These are phyloP conservation scores for Solen grandis DNA, from an alignment of 1,140 invertebrate species.

Conservation along the genomic window DNA sequence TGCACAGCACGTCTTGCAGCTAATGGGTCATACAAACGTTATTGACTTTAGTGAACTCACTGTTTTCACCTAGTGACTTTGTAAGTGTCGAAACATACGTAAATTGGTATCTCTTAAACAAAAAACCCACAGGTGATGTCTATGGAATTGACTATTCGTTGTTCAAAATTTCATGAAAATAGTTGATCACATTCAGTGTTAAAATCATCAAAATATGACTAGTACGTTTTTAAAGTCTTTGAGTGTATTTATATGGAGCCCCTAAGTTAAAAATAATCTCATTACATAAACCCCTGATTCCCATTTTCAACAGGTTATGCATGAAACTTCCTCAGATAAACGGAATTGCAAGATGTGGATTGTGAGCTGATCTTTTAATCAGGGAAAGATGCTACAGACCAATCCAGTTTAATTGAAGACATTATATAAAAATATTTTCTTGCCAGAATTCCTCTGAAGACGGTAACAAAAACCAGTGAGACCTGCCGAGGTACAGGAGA, in stretches of 20 bases:
- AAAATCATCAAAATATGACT: no score
- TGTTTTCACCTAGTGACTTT: no score
- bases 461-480: conserved; percentile 32
- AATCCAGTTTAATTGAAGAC: conserved; percentile 52
- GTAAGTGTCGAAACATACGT: no score
- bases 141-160: no score
- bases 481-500: conserved; percentile 43
- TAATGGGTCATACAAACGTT: no score
- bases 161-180: no score
- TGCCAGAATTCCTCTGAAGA: conserved; percentile 51
- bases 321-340: conserved; percentile 30
- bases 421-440: conserved; percentile 42
- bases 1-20: no score
- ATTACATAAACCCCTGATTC: conserved; percentile 50
- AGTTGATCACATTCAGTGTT: no score
- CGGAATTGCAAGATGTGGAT: conserved; percentile 50
- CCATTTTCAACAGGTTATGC: conserved; percentile 49
- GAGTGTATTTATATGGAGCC: conserved; percentile 55
- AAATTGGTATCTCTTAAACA: no score
- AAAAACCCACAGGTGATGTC: no score
- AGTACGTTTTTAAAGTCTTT: no score
- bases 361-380: conserved; percentile 49
- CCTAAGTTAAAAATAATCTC: conserved; percentile 59
- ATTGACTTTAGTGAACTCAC: no score
- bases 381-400: conserved; percentile 57